Percentiles rank a stretch among this genome's conserved stretches.
phyloP scores from a whole-genome alignment of 2,888 invertebrate genomes.

The Campoletis raptor region DNA sequence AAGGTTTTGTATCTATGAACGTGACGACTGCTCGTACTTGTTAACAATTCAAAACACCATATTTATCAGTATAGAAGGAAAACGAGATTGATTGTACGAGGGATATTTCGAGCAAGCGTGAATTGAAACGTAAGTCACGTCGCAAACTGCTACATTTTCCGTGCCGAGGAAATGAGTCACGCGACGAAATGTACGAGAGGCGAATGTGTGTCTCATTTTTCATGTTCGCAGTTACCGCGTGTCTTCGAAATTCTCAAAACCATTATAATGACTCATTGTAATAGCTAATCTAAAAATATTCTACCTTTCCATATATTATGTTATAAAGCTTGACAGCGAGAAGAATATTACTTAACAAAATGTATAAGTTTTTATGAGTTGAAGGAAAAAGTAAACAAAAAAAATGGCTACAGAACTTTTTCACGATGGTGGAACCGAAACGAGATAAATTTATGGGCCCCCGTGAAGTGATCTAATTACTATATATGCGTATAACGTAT shows the following conservation, averaged over 20 bases:
- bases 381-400: too few species aligned
- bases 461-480: conserved; percentile 29
- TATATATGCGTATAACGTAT: conserved; percentile 4
- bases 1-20: background rate
- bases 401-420: background rate
- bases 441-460: conserved; percentile 12
- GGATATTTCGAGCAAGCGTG: conserved; percentile 16
- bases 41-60: conserved; percentile 15
- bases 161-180: background rate
- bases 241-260: background rate
- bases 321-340: background rate
- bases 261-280: background rate
- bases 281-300: background rate
- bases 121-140: conserved; percentile 34
- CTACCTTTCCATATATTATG: background rate
- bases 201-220: conserved; percentile 4
- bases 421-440: conserved; percentile 2
- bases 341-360: background rate
- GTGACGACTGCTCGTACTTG: conserved; percentile 15
- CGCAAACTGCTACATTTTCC: conserved; percentile 21
- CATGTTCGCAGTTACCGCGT: background rate
- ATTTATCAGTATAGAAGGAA: conserved; percentile 1
- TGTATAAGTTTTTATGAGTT: too few species aligned
- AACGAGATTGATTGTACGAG: conserved; percentile 26
- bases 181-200: background rate